Percentiles rank a stretch among this genome's conserved stretches.
Evolutionary conservation across 2,888 invertebrate genomes (phyloP).

Genomic region (Hecatera dysodea): DNA sequence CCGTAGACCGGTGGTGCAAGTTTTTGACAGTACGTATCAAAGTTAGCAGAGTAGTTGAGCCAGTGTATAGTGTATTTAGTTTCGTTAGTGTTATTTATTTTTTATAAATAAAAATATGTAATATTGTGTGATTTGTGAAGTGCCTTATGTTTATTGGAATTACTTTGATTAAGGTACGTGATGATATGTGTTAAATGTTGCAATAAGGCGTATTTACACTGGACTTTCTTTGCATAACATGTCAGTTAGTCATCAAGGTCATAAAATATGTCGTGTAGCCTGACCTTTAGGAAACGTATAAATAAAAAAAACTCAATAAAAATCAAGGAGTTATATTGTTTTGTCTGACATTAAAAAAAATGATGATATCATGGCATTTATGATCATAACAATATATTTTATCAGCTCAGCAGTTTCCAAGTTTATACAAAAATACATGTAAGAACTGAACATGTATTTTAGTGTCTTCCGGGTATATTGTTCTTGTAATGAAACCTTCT

Average conservation of each 20-base stretch:
- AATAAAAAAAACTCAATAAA: conserved; percentile 16
- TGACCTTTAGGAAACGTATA: conserved; percentile 59
- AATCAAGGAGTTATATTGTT: not conserved
- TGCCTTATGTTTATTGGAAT: conserved; percentile 60
- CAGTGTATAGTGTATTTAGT: conserved; percentile 78
- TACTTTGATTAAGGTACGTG: conserved; percentile 61
- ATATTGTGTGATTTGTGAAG: conserved; percentile 64
- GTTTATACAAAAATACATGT: conserved; percentile 9
- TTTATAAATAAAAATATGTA: conserved; percentile 67
- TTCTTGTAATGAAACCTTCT: conserved; percentile 30
- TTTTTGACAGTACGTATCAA: conserved; percentile 89
- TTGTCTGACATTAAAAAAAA: conserved; percentile 3
- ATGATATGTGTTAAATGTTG: conserved; percentile 67
- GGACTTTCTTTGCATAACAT: conserved; percentile 82
- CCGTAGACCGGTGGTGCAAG: conserved; percentile 87
- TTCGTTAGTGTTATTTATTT: conserved; percentile 68
- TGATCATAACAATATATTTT: not conserved
- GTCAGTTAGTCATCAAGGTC: conserved; percentile 85
- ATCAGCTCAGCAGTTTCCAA: conserved; percentile 30
- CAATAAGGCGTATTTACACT: conserved; percentile 73
- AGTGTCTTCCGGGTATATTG: conserved; percentile 23
- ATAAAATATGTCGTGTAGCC: conserved; percentile 61
- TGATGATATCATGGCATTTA: conserved; percentile 30
- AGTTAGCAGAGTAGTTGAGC: conserved; percentile 78
- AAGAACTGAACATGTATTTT: conserved; percentile 12